Evolutionary conservation across 1,140 invertebrate species (phyloP).

Genomic region (Zeugodacus cucurbitae): DNA sequence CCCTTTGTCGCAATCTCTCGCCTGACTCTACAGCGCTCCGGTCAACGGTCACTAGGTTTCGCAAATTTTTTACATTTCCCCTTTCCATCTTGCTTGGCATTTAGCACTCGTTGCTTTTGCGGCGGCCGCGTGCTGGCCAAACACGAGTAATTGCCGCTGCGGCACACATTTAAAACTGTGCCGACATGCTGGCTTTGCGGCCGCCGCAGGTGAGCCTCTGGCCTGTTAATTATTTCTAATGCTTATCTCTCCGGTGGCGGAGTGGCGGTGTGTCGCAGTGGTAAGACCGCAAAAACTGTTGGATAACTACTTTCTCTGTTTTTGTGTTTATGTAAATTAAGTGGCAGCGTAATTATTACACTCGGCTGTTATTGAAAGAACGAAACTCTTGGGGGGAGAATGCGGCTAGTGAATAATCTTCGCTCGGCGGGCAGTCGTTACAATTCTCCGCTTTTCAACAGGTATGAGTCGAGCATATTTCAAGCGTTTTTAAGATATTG

Average conservation of each 20-base stretch:
- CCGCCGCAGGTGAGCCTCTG: not conserved
- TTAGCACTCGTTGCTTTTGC: not conserved
- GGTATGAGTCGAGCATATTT: too few relatives aligned
- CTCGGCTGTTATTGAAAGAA: too few relatives aligned
- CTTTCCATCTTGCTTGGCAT: not conserved
- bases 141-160: not conserved
- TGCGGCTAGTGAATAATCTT: too few relatives aligned
- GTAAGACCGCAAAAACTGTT: not conserved
- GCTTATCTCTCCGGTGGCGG: not conserved
- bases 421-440: too few relatives aligned
- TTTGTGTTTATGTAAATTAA: not conserved
- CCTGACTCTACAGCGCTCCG: not conserved
- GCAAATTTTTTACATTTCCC: not conserved
- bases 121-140: not conserved
- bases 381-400: too few relatives aligned
- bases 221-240: not conserved
- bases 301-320: not conserved
- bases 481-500: too few relatives aligned
- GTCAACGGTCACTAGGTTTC: not conserved
- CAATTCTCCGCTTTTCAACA: too few relatives aligned
- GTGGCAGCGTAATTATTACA: not conserved
- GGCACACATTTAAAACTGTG: slow-evolving; percentile 26
- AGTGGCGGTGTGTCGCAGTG: not conserved
- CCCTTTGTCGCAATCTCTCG: not conserved
- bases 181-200: not conserved